Evolutionary conservation across 2,113 vertebrate genomes (phyloP).

Genomic region (Ariopsis seemanni): DNA sequence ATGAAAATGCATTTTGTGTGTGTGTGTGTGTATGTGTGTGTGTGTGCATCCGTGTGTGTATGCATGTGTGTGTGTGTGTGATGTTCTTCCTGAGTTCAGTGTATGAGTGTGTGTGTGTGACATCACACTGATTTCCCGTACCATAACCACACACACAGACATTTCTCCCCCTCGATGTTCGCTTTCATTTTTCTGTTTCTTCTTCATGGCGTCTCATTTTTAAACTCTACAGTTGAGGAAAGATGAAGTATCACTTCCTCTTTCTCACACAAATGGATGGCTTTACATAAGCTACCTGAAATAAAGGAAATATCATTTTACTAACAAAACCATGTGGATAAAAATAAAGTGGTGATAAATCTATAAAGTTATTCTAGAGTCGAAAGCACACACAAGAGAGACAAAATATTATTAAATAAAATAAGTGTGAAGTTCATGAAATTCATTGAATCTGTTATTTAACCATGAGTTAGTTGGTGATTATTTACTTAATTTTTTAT

Average conservation of each 20-base stretch:
- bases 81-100: neutral
- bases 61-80: neutral
- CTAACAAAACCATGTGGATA: neutral
- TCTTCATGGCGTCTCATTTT: neutral
- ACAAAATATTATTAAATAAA: neutral
- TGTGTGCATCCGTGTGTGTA: no score
- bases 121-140: slow-evolving; percentile 10
- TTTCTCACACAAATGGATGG: neutral
- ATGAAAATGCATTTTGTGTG: neutral
- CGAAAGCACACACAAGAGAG: neutral
- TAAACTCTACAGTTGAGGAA: neutral
- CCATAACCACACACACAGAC: neutral
- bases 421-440: neutral
- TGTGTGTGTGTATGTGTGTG: neutral
- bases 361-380: neutral
- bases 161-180: neutral
- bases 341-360: neutral
- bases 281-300: neutral
- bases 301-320: neutral
- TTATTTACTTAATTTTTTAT: neutral
- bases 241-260: neutral
- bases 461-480: neutral
- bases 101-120: neutral
- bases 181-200: neutral
- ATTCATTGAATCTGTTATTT: neutral